Evolutionary conservation across 1,140 invertebrate species (phyloP).

Genomic region (Bilobella aurantiaca): DNA sequence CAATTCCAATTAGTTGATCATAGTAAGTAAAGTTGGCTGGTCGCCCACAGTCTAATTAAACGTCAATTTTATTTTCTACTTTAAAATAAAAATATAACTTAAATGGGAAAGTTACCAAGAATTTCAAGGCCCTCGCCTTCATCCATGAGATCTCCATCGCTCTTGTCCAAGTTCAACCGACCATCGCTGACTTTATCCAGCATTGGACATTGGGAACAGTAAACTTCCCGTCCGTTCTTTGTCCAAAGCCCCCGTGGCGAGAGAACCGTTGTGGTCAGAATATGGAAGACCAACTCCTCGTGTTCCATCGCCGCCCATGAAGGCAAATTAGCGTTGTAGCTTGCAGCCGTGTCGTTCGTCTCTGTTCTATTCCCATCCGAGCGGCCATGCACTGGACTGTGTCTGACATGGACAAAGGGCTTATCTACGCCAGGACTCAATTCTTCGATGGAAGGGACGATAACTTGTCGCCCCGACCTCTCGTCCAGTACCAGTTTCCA

Average conservation of each 20-base stretch:
- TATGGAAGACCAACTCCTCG: constrained; percentile 35
- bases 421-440: neutral
- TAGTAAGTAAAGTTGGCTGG: constrained; percentile 70
- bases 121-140: constrained; percentile 1
- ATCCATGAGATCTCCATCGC: neutral
- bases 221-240: constrained; percentile 20
- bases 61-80: no score
- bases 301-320: constrained; percentile 13
- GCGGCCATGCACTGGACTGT: neutral
- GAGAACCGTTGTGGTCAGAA: constrained; percentile 38
- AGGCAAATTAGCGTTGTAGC: neutral
- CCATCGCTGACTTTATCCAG: neutral
- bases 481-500: constrained; percentile 60
- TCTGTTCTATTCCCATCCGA: constrained; percentile 34
- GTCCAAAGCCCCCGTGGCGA: constrained; percentile 26
- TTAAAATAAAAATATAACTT: no score
- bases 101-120: no score
- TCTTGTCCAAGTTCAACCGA: neutral
- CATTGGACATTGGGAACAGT: constrained; percentile 26
- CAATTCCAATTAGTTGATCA: constrained; percentile 71
- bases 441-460: constrained; percentile 5
- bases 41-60: constrained; percentile 64
- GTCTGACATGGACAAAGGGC: constrained; percentile 43
- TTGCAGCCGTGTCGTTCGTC: constrained; percentile 36
- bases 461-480: constrained; percentile 39